Conservation (phyloP, 1,140 invertebrate species). For the Eubasilissa regina region DNA sequence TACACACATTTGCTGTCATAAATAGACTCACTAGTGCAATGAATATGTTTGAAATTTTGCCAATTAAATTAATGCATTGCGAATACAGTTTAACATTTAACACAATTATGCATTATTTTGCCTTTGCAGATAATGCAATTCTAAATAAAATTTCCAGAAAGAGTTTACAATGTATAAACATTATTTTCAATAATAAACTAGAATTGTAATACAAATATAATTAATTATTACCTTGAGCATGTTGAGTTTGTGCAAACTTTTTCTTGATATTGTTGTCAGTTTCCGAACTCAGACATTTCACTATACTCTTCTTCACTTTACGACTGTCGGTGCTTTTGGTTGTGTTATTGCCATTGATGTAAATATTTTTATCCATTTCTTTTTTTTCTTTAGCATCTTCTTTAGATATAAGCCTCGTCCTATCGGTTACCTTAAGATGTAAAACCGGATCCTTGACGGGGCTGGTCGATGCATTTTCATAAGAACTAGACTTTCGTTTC, state of each 20-base stretch:
- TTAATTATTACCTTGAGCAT: constrained; percentile 57
- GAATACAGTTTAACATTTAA: no score
- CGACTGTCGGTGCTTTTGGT: constrained; percentile 64
- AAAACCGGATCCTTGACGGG: constrained; percentile 62
- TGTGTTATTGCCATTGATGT: constrained; percentile 63
- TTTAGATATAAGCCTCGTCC: constrained; percentile 68
- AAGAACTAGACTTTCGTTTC: constrained; percentile 51
- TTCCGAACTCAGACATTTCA: constrained; percentile 61
- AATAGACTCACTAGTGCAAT: no score
- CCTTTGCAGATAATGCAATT: no score
- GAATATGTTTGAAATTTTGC: no score
- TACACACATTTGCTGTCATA: no score
- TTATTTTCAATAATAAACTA: not conserved
- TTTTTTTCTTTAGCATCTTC: constrained; percentile 70
- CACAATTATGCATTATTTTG: no score
- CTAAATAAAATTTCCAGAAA: no score
- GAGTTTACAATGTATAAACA: no score
- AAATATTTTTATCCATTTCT: constrained; percentile 67
- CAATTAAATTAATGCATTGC: no score
- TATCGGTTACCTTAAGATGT: constrained; percentile 63
- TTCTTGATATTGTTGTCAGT: constrained; percentile 63
- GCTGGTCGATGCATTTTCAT: constrained; percentile 63
- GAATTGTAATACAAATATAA: not conserved
- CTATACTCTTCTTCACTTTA: constrained; percentile 63
- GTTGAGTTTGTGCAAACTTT: constrained; percentile 61